Evolutionary conservation across 2,888 invertebrate genomes (phyloP), one percentile per base, ranked within the genome.

Genomic region (Clitarchus hookeri): DNA sequence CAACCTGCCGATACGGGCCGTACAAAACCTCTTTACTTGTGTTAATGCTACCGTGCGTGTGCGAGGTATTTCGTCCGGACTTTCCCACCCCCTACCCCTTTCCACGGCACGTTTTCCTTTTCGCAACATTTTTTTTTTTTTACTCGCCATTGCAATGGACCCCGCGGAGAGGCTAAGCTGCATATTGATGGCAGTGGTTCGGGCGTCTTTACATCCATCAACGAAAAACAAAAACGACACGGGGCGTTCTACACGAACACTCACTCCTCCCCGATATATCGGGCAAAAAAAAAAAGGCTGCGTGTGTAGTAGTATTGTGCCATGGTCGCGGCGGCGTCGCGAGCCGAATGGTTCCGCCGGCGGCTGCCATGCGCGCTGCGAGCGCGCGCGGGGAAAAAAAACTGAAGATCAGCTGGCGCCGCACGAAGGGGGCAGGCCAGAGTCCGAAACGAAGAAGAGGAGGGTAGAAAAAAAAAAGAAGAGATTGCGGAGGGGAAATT

Each of bases 171-270:
- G 16, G 65, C 65, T 65, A 65, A 65, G 65, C 65, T n/a, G n/a
- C 65, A 65, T 65, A 65, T 65, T 65, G 65, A 65, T 65, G 65
- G 65, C 65, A n/a, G 65, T n/a, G 65, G 65, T 65, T 65, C 65
- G 65, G 65, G 8, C 65, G 19, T 65, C 65, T 65, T 65, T 19
- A 0, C 65, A 65, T 65, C 65, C 65, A 65, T 65, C 65, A 65
- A 65, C 65, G 16, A 65, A 65, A 65, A 65, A 65, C 19, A 65
- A 65, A 65, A 65, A 65, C 65, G 65, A 65, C 65, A 65, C 65
- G 19, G 65, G 36, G 65, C n/a, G 65, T 65, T 65, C 65, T 65
- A 65, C 65, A n/a, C 6, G 65, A n/a, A 65, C 65, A 65, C 65
- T 65, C 65, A 65, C 65, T 16, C 65, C 65, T 16, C 48, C 16